Base-by-base conservation (phyloP, 2,888 invertebrate genomes). In the Sesia apiformis region DNA sequence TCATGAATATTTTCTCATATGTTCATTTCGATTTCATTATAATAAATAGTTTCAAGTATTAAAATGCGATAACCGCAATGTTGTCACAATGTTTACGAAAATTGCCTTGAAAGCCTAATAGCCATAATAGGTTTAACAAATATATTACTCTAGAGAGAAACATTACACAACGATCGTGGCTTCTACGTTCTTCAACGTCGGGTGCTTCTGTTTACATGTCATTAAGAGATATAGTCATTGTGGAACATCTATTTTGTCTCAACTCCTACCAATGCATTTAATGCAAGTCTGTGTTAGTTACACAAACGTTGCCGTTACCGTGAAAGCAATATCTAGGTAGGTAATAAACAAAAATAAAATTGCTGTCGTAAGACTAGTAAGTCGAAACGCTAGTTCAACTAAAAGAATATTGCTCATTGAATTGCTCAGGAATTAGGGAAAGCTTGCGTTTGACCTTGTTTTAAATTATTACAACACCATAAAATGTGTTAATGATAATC, bases 31-130 rank as follows among this genome's bases (percentile, higher is more conserved):
- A 52, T 55, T 52, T 41, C 38, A 55, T 50, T 52, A 55, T 54
- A 55, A 52, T 39, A 59, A 46, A 50, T 50, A 4, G 50, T 6
- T 38, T 23, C 7, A 50, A 61, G 66, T 68, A 67, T 58, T 58
- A 54, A 59, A 58, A 66, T 66, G 64, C 62, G 57, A 59, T 60
- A 58, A 59, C 51, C 53, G 40, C 58, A 62, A 60, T 65, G 63
- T 66, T 74, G 72, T 77, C 76, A 76, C 75, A 79, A 76, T 74
- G 67, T 71, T 84, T 79, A 78, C 81, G 78, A 85, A 82, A 83
- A 83, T 64, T 65, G 61, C 84, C 86, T 87, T 87, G 85, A 81
- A 78, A 75, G 78, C 72, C 76, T 78, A 80, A 77, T 72, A 69
- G 74, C 61, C 69, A 81, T 81, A 84, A 86, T 77, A 75, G 66